Evolutionary conservation across 2,888 invertebrate genomes (phyloP).

Genomic region (Polietes domitor): DNA sequence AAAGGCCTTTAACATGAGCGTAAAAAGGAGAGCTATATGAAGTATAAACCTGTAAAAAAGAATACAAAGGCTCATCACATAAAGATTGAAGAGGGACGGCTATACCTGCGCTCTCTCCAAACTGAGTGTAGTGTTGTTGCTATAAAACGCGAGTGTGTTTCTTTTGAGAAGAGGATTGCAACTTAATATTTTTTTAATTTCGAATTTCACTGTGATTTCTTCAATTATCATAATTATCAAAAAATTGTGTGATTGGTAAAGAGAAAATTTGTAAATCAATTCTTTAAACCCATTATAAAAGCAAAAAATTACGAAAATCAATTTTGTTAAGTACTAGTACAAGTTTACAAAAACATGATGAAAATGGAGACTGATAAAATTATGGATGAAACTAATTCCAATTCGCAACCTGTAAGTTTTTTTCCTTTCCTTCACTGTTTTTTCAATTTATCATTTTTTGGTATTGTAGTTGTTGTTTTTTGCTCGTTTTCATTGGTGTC

Average conservation of each 20-base stretch:
- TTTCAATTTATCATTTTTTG: constrained; percentile 25
- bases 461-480: constrained; percentile 11
- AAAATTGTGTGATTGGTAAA: constrained; percentile 26
- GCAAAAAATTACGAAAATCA: constrained; percentile 25
- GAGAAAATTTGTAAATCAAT: not conserved
- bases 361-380: constrained; percentile 96
- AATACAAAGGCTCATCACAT: not conserved
- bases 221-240: constrained; percentile 31
- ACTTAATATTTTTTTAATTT: constrained; percentile 48
- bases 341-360: constrained; percentile 82
- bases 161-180: constrained; percentile 47
- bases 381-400: constrained; percentile 89
- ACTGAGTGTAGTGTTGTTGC: constrained; percentile 42
- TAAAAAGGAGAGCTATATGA: constrained; percentile 40
- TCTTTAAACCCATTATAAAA: constrained; percentile 23
- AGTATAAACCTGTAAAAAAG: not conserved
- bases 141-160: constrained; percentile 59
- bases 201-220: constrained; percentile 60
- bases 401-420: constrained; percentile 83
- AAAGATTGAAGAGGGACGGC: constrained; percentile 19
- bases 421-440: not conserved
- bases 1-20: constrained; percentile 40
- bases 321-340: constrained; percentile 36
- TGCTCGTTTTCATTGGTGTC: constrained; percentile 17
- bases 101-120: not conserved